Percentiles rank a stretch among this genome's conserved stretches.
phyloP scores from a whole-genome alignment of 2,113 vertebrate genomes.

The Aramus guarauna region DNA sequence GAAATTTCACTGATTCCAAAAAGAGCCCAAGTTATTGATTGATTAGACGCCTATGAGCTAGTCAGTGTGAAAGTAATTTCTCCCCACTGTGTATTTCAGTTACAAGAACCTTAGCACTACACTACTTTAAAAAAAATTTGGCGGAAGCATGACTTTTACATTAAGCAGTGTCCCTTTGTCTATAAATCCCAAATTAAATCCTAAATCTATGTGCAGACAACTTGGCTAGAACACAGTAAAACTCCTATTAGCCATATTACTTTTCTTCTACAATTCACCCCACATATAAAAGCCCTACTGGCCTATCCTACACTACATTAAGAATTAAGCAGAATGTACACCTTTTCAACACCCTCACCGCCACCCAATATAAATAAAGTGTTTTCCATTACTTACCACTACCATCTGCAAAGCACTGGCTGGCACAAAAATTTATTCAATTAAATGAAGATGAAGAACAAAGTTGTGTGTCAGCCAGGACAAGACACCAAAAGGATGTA shows the following conservation, averaged over 20 bases:
- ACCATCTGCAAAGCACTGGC: conserved; percentile 44
- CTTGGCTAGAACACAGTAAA: background rate
- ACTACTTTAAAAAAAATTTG: background rate
- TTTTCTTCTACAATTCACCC: background rate
- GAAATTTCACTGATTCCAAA: background rate
- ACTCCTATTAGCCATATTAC: background rate
- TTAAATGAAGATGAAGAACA: conserved; percentile 50
- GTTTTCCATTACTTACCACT: conserved; percentile 67
- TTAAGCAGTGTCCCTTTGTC: background rate
- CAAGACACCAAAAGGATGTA: conserved; percentile 80
- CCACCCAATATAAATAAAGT: background rate
- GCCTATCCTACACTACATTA: background rate
- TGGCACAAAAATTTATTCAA: conserved; percentile 75
- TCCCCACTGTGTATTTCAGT: background rate
- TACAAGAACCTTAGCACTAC: background rate
- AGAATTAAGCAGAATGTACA: background rate
- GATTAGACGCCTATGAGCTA: background rate
- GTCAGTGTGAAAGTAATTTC: background rate
- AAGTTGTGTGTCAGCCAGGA: conserved; percentile 74
- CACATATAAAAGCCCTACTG: background rate
- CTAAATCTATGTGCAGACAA: background rate
- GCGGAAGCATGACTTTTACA: background rate
- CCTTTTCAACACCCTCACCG: background rate
- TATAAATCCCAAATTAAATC: background rate
- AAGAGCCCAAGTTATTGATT: background rate